phyloP scores from a whole-genome alignment of 92 coral and sea anemone species.

The Ricordea florida region DNA sequence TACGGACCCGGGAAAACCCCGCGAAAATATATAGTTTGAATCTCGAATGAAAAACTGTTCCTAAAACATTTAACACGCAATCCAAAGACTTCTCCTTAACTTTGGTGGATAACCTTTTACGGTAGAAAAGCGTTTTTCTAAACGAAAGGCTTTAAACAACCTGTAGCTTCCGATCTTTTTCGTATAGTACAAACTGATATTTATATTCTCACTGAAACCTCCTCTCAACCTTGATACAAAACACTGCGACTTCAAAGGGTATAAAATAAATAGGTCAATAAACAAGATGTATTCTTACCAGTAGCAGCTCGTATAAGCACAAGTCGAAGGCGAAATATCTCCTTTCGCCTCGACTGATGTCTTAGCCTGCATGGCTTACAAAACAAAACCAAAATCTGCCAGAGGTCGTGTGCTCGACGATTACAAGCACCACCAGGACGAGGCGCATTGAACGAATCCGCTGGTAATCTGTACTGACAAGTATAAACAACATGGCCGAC shows the following conservation, averaged over 20 bases:
- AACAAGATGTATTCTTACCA: constrained; percentile 59
- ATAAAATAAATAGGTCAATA: background rate
- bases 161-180: no score
- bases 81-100: background rate
- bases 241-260: no score
- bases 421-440: no score
- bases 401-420: no score
- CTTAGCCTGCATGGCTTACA: constrained; percentile 67
- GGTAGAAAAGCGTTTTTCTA: no score
- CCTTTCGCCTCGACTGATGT: constrained; percentile 63
- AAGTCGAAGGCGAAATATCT: constrained; percentile 79
- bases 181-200: no score
- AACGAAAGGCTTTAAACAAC: no score
- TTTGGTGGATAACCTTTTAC: no score
- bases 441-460: constrained; percentile 32
- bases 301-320: constrained; percentile 93
- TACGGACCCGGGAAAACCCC: constrained; percentile 60
- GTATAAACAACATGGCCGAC: constrained; percentile 82
- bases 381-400: constrained; percentile 20
- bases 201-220: no score
- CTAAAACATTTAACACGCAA: background rate
- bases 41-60: background rate
- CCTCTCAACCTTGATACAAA: no score
- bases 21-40: constrained; percentile 11
- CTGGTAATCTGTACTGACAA: background rate